Base-by-base conservation (phyloP, 2,888 invertebrate species). In the Herminia tarsipennalis region DNA sequence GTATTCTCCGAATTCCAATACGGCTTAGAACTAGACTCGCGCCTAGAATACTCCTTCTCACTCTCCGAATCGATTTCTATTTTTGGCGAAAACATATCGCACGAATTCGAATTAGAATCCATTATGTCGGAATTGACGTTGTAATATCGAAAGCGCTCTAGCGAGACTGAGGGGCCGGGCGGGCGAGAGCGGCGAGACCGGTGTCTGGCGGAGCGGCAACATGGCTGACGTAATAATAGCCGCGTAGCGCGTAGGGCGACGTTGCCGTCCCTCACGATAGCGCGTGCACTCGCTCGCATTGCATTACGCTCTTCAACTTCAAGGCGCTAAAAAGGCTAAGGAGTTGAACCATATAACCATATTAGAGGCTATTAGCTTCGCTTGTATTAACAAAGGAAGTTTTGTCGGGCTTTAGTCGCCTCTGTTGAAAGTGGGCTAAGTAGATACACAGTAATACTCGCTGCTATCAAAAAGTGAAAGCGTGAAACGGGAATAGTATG, bases 161-260 rank as follows among this genome's bases (percentile, higher is more conserved):
- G 88, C 84, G 88, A 89, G 86, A 89, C 89, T 89, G 86, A 80
- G 76, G 73, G 72, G 67, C 54, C 54, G 55, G 56, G 66, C 40
- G 62, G 9, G 59, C 41, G 83, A 79, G 83, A 81, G 80, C 76
- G 68, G 60, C 73, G 85, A 83, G 79, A 83, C 73, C 80, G 81
- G 81, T 85, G 84, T 85, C 84, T 59, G 59, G 49, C 78, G 70
- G 70, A 79, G 70, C 75, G 86, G 84, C 88, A 88, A 86, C 88
- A 61, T 66, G 73, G 82, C 76, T 61, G 56, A 40, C 54, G 54
- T 58, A 56, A 58, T 60, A 60, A 58, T 45, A 65, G 62, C 50
- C 60, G 66, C 70, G 68, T 27, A 49, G 48, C 35, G 69, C 73
- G 68, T 27, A 49, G 48, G 34, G 69, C 73, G 61, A 42, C 64